Percentiles rank a stretch among this genome's conserved stretches.
Evolutionary conservation across 2,797 vertebrate species (phyloP).

Genomic region (Paramormyrops hopkinsi): DNA sequence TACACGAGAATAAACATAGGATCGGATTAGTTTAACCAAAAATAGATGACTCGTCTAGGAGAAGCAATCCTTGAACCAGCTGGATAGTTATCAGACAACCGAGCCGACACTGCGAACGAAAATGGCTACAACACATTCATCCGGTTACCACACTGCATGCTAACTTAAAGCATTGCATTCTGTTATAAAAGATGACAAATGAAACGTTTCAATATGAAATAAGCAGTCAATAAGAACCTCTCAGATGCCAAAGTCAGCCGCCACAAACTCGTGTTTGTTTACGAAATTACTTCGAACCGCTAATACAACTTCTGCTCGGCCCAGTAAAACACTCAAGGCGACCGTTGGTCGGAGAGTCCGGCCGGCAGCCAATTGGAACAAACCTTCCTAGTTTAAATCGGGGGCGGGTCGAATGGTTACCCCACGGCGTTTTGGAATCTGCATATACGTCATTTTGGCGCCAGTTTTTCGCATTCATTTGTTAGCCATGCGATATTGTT

Average conservation of each 20-base stretch:
- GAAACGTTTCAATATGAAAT: background rate
- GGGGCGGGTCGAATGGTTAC: conserved; percentile 46
- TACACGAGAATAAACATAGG: background rate
- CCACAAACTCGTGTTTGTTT: conserved; percentile 47
- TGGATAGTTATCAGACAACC: background rate
- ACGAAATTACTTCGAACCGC: conserved; percentile 54
- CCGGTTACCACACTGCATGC: background rate
- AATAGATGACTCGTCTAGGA: background rate
- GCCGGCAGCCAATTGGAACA: conserved; percentile 56
- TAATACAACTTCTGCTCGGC: background rate
- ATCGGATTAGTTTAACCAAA: background rate
- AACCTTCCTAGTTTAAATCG: conserved; percentile 65
- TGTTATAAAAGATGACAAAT: background rate
- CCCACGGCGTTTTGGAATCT: conserved; percentile 34
- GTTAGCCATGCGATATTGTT: background rate
- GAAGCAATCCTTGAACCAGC: background rate
- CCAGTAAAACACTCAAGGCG: conserved; percentile 78
- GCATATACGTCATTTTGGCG: conserved; percentile 50
- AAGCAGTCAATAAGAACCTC: background rate
- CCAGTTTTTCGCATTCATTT: conserved; percentile 35
- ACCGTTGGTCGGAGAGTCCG: conserved; percentile 83
- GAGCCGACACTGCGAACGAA: background rate
- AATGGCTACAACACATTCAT: background rate
- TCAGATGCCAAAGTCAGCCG: conserved; percentile 23
- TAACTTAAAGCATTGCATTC: background rate